Evolutionary conservation across 2,888 invertebrate species (phyloP).

Genomic region (Parelbella ahira): DNA sequence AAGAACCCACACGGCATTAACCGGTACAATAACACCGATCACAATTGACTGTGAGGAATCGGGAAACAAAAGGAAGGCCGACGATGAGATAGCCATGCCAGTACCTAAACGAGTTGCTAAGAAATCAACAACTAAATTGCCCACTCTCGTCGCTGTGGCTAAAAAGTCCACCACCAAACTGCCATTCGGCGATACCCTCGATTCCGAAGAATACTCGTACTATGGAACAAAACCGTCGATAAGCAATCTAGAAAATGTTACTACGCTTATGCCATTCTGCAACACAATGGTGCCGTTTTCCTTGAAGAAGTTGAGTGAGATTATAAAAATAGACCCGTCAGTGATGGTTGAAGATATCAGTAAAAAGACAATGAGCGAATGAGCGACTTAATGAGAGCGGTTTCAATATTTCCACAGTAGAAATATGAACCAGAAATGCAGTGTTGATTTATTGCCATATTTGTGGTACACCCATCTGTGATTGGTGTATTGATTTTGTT

Average conservation of each 20-base stretch:
- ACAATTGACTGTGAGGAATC: slow-evolving; percentile 28
- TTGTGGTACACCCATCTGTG: too few species aligned
- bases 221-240: slow-evolving; percentile 66
- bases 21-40: slow-evolving; percentile 2
- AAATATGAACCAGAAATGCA: too few species aligned
- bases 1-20: too few species aligned
- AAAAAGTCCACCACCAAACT: slow-evolving; percentile 77
- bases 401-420: too few species aligned
- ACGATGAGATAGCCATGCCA: slow-evolving; percentile 9
- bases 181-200: slow-evolving; percentile 42
- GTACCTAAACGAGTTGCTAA: slow-evolving; percentile 42
- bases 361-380: background rate
- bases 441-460: too few species aligned
- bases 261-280: slow-evolving; percentile 74
- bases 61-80: slow-evolving; percentile 28
- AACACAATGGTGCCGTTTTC: slow-evolving; percentile 68
- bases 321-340: slow-evolving; percentile 73
- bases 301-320: slow-evolving; percentile 69
- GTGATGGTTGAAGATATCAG: slow-evolving; percentile 60
- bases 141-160: slow-evolving; percentile 41
- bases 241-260: slow-evolving; percentile 61
- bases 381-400: too few species aligned
- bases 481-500: too few species aligned
- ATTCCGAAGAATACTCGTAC: slow-evolving; percentile 56
- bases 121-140: slow-evolving; percentile 59